phyloP scores from a whole-genome alignment of 2,888 invertebrate species.

The Unio pictorum region DNA sequence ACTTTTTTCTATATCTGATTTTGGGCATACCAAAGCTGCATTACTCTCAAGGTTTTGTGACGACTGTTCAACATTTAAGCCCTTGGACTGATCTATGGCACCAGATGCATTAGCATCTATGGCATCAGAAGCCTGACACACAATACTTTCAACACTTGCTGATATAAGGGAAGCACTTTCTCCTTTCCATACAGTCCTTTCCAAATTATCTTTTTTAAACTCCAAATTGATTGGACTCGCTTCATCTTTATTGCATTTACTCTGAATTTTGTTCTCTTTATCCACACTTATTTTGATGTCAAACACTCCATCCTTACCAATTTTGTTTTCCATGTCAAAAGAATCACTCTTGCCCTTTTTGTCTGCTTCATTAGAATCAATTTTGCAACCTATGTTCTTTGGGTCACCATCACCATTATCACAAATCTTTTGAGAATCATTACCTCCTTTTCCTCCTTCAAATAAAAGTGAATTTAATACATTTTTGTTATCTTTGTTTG shows the following conservation, averaged over 20 bases:
- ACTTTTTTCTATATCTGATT: no score
- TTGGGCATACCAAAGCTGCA: no score
- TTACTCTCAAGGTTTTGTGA: no score
- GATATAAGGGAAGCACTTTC: no score
- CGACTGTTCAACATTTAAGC: no score
- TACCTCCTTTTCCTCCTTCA: background rate
- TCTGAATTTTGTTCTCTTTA: background rate
- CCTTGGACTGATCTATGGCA: no score
- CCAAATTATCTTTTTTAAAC: background rate
- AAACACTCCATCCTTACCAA: conserved; percentile 1
- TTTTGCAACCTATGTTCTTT: background rate
- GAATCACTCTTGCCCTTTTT: no score
- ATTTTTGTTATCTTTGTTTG: background rate
- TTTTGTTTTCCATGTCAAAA: conserved; percentile 1
- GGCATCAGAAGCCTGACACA: no score
- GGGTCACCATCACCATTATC: background rate
- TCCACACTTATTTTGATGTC: background rate
- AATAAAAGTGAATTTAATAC: background rate
- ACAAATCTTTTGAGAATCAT: conserved; percentile 3
- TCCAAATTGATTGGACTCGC: background rate
- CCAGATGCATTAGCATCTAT: no score
- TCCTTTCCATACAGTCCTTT: no score
- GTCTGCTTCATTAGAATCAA: no score
- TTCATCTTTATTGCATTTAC: background rate
- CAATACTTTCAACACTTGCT: no score